phyloP scores from a whole-genome alignment of 2,113 vertebrate genomes.

The Indicator maculatus region DNA sequence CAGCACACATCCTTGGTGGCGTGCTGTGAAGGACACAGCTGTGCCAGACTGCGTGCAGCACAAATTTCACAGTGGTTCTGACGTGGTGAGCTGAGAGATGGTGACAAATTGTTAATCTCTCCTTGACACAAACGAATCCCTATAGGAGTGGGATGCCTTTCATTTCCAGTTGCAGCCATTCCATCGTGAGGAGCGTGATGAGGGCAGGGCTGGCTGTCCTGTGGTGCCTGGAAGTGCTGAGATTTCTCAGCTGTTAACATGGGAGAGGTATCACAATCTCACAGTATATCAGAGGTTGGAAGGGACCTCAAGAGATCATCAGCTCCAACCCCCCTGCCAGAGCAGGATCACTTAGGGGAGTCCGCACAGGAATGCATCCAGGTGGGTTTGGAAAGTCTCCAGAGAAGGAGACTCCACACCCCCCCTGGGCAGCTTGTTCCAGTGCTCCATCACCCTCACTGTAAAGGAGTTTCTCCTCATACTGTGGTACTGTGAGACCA shows the following conservation, averaged over 20 bases:
- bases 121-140: not conserved
- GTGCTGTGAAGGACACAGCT: constrained; percentile 40
- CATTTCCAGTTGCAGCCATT: not conserved
- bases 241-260: not conserved
- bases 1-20: constrained; percentile 22
- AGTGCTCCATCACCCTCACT: too few species aligned
- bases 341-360: too few species aligned
- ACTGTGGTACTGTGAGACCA: not conserved
- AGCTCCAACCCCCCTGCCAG: too few species aligned
- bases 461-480: too few species aligned
- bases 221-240: not conserved
- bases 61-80: not conserved
- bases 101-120: not conserved
- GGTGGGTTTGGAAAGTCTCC: too few species aligned
- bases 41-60: not conserved
- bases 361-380: too few species aligned
- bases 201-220: not conserved
- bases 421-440: too few species aligned
- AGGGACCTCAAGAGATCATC: too few species aligned
- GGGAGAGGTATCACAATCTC: not conserved
- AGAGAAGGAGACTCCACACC: too few species aligned
- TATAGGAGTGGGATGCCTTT: not conserved
- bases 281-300: too few species aligned
- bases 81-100: not conserved
- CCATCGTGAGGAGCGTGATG: not conserved